These are phyloP conservation scores for Hypomecis atomaria DNA, from an alignment of 2,888 invertebrate genomes.

Conservation along the genomic window DNA sequence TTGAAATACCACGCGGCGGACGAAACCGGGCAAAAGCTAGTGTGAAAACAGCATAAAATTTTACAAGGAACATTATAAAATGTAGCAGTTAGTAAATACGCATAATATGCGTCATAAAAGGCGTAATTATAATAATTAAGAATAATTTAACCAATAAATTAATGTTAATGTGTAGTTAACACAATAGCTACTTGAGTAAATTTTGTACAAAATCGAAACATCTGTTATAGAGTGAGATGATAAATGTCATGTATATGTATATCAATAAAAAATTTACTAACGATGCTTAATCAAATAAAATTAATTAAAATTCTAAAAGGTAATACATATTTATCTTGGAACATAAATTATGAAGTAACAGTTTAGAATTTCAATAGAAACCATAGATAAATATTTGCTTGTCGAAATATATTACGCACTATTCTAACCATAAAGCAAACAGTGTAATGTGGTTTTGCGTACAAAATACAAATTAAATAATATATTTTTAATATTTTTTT, in stretches of 20 bases:
- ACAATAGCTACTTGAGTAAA: conserved; percentile 2
- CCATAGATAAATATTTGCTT: conserved; percentile 7
- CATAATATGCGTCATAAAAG: too few species aligned
- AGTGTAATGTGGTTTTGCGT: too few species aligned
- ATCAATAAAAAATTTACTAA: conserved; percentile 23
- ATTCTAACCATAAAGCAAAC: neutral
- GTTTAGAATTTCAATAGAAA: conserved; percentile 9
- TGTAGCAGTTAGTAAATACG: too few species aligned
- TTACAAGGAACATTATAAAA: too few species aligned
- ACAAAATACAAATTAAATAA: too few species aligned
- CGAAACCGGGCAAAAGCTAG: too few species aligned
- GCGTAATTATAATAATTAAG: too few species aligned
- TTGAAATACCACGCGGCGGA: too few species aligned
- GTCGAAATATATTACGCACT: conserved; percentile 4
- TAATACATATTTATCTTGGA: conserved; percentile 27
- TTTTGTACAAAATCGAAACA: conserved; percentile 24
- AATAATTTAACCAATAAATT: too few species aligned
- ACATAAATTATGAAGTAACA: conserved; percentile 7
- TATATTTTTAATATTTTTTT: too few species aligned
- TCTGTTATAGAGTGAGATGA: conserved; percentile 27
- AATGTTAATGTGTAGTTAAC: neutral
- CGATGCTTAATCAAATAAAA: conserved; percentile 27
- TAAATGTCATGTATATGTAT: conserved; percentile 22
- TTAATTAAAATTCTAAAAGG: conserved; percentile 30
- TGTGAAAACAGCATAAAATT: too few species aligned